A percentile compares a stretch with the other conserved stretches of the same genome.
Conservation (phyloP, 2,113 vertebrate genomes). For the Pseudorasbora parva region DNA sequence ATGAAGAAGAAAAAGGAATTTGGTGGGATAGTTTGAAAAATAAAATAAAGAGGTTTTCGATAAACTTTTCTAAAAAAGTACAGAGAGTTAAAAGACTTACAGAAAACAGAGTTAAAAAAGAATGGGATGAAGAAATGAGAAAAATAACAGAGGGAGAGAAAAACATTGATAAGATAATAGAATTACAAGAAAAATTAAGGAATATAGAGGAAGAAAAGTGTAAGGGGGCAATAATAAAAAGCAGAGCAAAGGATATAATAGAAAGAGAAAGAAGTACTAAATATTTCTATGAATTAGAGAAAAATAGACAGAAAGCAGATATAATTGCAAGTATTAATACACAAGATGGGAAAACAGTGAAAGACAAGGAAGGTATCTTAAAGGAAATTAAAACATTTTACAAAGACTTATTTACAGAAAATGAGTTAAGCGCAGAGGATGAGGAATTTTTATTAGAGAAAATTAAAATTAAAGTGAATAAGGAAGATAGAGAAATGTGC, state of each 20-base stretch:
- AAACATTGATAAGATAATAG: not conserved
- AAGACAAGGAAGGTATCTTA: not conserved
- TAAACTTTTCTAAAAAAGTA: not conserved
- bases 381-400: not conserved
- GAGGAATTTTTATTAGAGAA: not conserved
- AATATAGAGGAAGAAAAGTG: not conserved
- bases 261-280: not conserved
- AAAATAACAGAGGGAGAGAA: not conserved
- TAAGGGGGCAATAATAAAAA: not conserved
- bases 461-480: not conserved
- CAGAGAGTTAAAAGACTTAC: not conserved
- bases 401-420: not conserved
- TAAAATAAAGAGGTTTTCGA: not conserved
- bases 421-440: not conserved
- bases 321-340: not conserved
- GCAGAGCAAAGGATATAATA: not conserved
- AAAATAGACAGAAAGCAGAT: not conserved
- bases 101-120: not conserved
- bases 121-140: not conserved
- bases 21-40: conserved; percentile 18
- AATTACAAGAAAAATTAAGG: not conserved
- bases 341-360: not conserved
- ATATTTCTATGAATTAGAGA: not conserved
- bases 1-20: not conserved
- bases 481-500: not conserved